Base-by-base conservation (phyloP, 2,797 vertebrate genomes). In the Gobionotothen gibberifrons region DNA sequence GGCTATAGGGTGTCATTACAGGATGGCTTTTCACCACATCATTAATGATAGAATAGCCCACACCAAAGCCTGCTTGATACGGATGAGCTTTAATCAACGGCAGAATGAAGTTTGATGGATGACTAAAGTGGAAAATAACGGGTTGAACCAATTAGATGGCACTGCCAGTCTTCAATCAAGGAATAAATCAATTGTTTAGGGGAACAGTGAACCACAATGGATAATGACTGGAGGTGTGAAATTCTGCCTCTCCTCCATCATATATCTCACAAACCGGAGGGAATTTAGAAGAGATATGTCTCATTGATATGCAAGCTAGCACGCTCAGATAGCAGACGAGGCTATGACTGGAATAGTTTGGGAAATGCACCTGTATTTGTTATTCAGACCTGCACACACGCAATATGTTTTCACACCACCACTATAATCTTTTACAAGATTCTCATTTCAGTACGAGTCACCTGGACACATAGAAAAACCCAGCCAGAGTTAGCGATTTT, bases 51-150 rank as follows among this genome's bases (percentile, higher is more conserved):
- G 44, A 54, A 54, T 2, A 29, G 42, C 48, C 13, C 21, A 48
- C 66, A 17, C 11, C 47, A 12, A 36, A 47, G 43, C 39, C 22
- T 32, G 44, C 52, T n/a, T 56, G 47, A 74, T 69, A 29, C 44
- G 64, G 69, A 76, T 40, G 51, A 69, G 49, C 58, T 79, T 77
- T 65, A 60, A 74, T 82, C 56, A 62, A 47, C 39, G 72, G 65
- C 47, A 55, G 47, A 72, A 73, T 73, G 5, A 21, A 58, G 69
- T 75, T 17, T 62, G 67, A 83, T 70, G 54, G 69, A 72, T 72
- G 62, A 69, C 62, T 74, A 55, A 67, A 81, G 74, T 81, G 79
- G 75, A 79, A 84, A 79, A 85, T 80, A 69, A 16, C 55, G 39
- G 56, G 57, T 19, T 63, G 47, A 78, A 39, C 32, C 72, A 74